A percentile compares a stretch with the other conserved stretches of the same genome.
Evolutionary conservation across 2,113 vertebrate species (phyloP).

Genomic region (Coregonus clupeaformis): DNA sequence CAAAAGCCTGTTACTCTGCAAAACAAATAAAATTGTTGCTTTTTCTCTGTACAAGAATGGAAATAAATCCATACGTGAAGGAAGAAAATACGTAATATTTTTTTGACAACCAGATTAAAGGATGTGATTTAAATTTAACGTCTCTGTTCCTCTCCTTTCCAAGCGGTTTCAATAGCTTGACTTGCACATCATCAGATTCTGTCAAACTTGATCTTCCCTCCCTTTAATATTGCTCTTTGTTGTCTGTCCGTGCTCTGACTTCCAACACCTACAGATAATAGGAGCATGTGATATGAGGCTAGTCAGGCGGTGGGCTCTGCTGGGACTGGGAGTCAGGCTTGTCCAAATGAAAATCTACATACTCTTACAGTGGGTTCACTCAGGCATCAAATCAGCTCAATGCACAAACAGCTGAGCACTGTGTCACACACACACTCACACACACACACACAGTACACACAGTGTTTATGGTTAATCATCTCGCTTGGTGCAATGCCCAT

Average conservation of each 20-base stretch:
- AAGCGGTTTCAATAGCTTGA: not conserved
- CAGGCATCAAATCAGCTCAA: constrained; percentile 45
- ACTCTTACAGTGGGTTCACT: constrained; percentile 21
- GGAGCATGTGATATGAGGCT: constrained; percentile 1
- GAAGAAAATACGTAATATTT: not conserved
- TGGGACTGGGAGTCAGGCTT: not conserved
- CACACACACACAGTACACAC: not conserved
- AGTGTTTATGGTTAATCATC: not conserved
- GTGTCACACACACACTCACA: not conserved
- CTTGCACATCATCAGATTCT: not conserved
- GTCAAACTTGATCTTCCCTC: not conserved
- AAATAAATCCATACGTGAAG: not conserved
- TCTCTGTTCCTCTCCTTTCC: not conserved
- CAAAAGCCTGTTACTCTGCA: constrained; percentile 11
- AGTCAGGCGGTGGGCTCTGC: constrained; percentile 14
- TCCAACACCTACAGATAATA: constrained; percentile 25
- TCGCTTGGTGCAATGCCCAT: not conserved
- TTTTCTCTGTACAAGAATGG: not conserved
- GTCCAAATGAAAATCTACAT: constrained; percentile 25
- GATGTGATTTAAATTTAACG: not conserved
- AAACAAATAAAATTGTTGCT: not conserved
- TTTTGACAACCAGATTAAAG: not conserved
- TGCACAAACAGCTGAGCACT: constrained; percentile 47
- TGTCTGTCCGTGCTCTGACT: constrained; percentile 24
- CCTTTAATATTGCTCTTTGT: constrained; percentile 15